Conservation (phyloP, 2,797 vertebrate species). For the Psittacula echo region DNA sequence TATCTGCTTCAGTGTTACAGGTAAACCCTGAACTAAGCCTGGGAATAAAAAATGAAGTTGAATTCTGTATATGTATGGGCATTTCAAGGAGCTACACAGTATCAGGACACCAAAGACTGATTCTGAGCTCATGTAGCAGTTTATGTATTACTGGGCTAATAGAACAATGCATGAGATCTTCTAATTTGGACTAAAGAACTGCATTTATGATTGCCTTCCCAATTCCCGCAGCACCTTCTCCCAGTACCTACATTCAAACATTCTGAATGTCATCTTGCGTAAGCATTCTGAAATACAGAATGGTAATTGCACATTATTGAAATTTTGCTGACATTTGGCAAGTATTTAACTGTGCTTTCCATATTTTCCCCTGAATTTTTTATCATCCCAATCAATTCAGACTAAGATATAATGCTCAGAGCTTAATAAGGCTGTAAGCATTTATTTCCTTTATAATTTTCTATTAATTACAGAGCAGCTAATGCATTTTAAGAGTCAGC, state of each 20-base stretch:
- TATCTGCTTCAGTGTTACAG: not conserved
- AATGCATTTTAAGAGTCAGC: conserved; percentile 30
- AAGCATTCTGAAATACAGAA: not conserved
- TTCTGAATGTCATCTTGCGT: not conserved
- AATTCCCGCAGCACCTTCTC: not conserved
- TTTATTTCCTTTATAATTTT: conserved; percentile 47
- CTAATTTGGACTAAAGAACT: not conserved
- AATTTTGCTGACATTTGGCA: not conserved
- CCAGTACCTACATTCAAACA: not conserved
- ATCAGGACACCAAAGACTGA: not conserved
- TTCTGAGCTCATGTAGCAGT: not conserved
- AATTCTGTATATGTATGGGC: not conserved
- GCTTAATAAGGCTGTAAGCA: conserved; percentile 33
- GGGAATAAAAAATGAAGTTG: not conserved
- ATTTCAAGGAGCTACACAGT: not conserved
- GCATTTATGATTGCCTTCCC: not conserved
- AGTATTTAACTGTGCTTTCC: not conserved
- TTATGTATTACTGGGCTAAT: conserved; percentile 16
- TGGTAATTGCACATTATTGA: not conserved
- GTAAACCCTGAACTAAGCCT: not conserved
- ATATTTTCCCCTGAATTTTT: not conserved
- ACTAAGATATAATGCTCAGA: not conserved
- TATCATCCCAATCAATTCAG: not conserved
- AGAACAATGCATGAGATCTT: conserved; percentile 28
- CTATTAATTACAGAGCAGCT: conserved; percentile 52